Evolutionary conservation across 1,140 invertebrate genomes (phyloP).

Genomic region (Diorhabda elongata): DNA sequence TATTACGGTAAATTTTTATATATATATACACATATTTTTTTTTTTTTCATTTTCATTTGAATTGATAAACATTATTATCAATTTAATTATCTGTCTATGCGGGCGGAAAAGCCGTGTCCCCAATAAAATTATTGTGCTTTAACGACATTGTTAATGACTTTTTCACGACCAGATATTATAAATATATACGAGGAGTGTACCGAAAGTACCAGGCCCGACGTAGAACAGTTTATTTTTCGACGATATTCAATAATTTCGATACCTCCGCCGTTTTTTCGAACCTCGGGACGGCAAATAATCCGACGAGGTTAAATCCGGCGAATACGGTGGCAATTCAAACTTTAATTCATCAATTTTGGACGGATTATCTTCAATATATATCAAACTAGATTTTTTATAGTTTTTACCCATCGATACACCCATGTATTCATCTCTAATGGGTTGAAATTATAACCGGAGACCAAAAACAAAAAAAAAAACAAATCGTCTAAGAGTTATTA

Average conservation of each 20-base stretch:
- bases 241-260: too few species aligned
- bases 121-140: neutral
- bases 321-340: too few species aligned
- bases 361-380: neutral
- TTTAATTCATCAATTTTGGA: neutral
- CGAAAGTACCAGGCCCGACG: neutral
- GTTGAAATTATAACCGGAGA: constrained; percentile 18
- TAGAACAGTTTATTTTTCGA: too few species aligned
- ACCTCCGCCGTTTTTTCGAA: too few species aligned
- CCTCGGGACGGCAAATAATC: too few species aligned
- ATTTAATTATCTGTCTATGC: constrained; percentile 8
- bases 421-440: constrained; percentile 8
- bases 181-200: neutral
- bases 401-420: neutral
- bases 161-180: neutral
- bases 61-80: constrained; percentile 11
- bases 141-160: neutral
- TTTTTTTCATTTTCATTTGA: neutral
- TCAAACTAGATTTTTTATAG: neutral
- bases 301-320: too few species aligned
- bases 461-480: constrained; percentile 6
- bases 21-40: neutral
- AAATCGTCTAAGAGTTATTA: constrained; percentile 5
- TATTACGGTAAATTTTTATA: too few species aligned
- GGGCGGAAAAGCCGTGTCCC: constrained; percentile 6